Evolutionary conservation across 2,797 vertebrate species (phyloP).

Genomic region (Sebastes alutus): DNA sequence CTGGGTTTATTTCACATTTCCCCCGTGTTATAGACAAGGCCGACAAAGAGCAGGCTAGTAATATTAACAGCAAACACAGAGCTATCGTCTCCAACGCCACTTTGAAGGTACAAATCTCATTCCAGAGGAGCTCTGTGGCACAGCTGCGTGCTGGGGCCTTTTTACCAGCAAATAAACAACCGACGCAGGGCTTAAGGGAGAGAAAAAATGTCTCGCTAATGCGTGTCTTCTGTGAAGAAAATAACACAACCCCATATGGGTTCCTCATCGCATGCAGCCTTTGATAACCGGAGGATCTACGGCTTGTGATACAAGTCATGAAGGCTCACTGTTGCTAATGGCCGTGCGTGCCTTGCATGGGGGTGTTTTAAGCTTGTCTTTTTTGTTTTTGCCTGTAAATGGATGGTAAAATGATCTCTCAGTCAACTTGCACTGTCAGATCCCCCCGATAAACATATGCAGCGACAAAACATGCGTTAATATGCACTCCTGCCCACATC

Average conservation of each 20-base stretch:
- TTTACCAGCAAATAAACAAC: conserved; percentile 55
- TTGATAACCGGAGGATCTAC: conserved; percentile 47
- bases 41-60: conserved; percentile 59
- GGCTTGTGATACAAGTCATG: conserved; percentile 38
- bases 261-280: conserved; percentile 30
- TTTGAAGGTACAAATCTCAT: conserved; percentile 45
- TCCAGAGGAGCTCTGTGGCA: conserved; percentile 61
- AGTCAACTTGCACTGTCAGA: conserved; percentile 53
- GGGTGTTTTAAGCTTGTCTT: conserved; percentile 43
- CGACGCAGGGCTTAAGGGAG: conserved; percentile 8
- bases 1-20: conserved; percentile 59
- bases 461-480: conserved; percentile 67
- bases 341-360: conserved; percentile 29
- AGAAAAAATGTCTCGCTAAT: conserved; percentile 42
- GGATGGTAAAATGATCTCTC: conserved; percentile 62
- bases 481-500: conserved; percentile 67
- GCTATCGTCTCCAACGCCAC: conserved; percentile 16
- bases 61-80: conserved; percentile 66
- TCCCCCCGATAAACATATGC: conserved; percentile 61
- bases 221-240: conserved; percentile 30
- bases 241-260: conserved; percentile 57
- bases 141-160: conserved; percentile 61
- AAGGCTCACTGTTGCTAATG: conserved; percentile 52
- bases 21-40: conserved; percentile 39
- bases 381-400: conserved; percentile 41